Base-by-base conservation (phyloP, 1,140 invertebrate genomes). In the Lepidurus packardi region DNA sequence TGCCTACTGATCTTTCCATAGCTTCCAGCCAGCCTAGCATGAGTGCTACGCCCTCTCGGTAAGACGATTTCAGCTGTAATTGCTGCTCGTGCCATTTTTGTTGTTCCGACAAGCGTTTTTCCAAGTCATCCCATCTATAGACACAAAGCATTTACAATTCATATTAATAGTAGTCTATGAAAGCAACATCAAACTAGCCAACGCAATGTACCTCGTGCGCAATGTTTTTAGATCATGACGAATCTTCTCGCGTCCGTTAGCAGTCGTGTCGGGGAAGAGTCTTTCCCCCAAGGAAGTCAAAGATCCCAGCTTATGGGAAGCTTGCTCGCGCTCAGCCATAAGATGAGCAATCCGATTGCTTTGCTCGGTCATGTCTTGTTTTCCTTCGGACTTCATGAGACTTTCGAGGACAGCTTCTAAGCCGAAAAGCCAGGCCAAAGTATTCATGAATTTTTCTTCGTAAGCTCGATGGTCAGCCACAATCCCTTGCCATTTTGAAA, bases 251-350 rank as follows among this genome's bases (percentile, higher is more conserved):
- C 96, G 88, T 11, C 96, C 96, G 82, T 90, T 89, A 41, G 94
- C 91, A 5, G 95, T 93, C 6, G 96, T 98, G 84, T 97, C 94
- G 0, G 94, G 93, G 80, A 94, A 90, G 41, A 97, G 89, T 84
- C 92, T 91, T 82, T 98, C 96, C 6, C 93, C 94, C 16, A 92
- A 85, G 7, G 91, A 87, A 6, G 91, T 91, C 1, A 96, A 82
- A 16, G 89, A 88, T 42, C 89, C 88, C 65, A 97, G 88, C 82
- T 92, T 91, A 81, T 91, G 90, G 79, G 92, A 89, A 11, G 92
- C 93, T 84, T 95, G 92, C 80, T 97, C 94, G 79, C 90, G 90
- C 83, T 97, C 94, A 8, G 91, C 85, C 41, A 93, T 83, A 34
- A 97, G 86, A n/a, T 91, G 87, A 9, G 53, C 53, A 65, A 65